A percentile compares a stretch with the other conserved stretches of the same genome.
Conservation (phyloP, 2,888 invertebrate genomes). For the Drosophila pseudotalamancana region DNA sequence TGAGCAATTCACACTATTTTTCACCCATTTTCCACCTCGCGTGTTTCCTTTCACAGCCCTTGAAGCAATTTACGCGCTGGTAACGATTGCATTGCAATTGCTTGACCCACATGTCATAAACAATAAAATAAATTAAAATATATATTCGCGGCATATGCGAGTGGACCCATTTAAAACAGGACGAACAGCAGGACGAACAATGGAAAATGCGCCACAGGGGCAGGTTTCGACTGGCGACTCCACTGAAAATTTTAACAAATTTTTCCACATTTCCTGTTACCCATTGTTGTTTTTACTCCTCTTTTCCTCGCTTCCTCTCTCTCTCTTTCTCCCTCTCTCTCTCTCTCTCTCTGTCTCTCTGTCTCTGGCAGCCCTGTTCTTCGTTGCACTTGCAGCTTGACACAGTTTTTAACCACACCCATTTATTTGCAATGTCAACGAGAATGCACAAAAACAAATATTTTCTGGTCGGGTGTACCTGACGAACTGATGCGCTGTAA, state of each 20-base stretch:
- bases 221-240: slow-evolving; percentile 1
- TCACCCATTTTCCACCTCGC: not conserved
- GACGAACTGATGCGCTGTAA: not conserved
- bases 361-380: slow-evolving; percentile 13
- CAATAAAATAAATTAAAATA: slow-evolving; percentile 63
- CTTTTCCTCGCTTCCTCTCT: no score
- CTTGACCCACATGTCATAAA: slow-evolving; percentile 68
- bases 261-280: slow-evolving; percentile 68
- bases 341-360: not conserved
- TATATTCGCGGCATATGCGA: slow-evolving; percentile 44
- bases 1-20: slow-evolving; percentile 47
- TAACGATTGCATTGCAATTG: slow-evolving; percentile 63
- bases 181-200: slow-evolving; percentile 32
- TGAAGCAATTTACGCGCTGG: slow-evolving; percentile 54
- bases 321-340: not conserved
- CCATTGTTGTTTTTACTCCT: slow-evolving; percentile 30
- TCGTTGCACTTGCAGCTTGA: slow-evolving; percentile 71
- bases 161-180: slow-evolving; percentile 44
- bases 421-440: slow-evolving; percentile 77
- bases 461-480: not conserved
- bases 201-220: slow-evolving; percentile 27
- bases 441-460: slow-evolving; percentile 22
- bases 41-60: slow-evolving; percentile 25
- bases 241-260: slow-evolving; percentile 71
- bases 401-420: slow-evolving; percentile 74